Base-by-base conservation (phyloP, 2,113 vertebrate species). In the Microcebus murinus region DNA sequence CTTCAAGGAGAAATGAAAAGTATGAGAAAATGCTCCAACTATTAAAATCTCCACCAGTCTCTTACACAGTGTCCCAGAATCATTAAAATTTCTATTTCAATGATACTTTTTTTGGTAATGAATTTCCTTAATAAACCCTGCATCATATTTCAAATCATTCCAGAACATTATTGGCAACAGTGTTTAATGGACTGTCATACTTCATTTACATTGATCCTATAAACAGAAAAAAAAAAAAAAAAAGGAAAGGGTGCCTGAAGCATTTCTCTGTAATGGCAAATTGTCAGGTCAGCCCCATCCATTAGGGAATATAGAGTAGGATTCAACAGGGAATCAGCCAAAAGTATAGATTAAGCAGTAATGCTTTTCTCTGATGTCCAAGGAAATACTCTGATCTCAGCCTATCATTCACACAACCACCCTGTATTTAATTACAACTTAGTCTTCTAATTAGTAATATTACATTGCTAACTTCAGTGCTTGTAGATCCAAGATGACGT, bases 371-470 rank as follows among this genome's bases (percentile, higher is more conserved):
- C 82, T 80, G 31, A 84, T 39, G n/a, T 13, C 55, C 83, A 95
- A 91, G 71, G 84, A 93, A 92, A 91, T 59, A 95, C 39, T 95
- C 31, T 87, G 70, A 91, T 73, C 42, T 94, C 70, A 82, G 59
- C n/a, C 3, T 39, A 18, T 39, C 45, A 85, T 95, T 98, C 81
- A 94, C 39, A 97, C 50, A 95, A 89, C 67, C 70, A 65, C 45
- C 80, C 31, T 96, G 73, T 90, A 98, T 96, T 98, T 96, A 98
- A 96, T 98, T 97, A 97, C 73, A 84, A 52, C 74, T 87, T 97
- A 57, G n/a, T 91, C 42, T 95, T 92, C 67, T 93, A 96, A 91
- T 96, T 95, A 96, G 79, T 91, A 94, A 96, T 91, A 36, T 88
- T 87, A 86, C 29, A 57, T 95, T 97, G 91, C 95, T 97, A 97